Evolutionary conservation across 1,140 invertebrate genomes (phyloP).

Genomic region (Hylaeus anthracinus): DNA sequence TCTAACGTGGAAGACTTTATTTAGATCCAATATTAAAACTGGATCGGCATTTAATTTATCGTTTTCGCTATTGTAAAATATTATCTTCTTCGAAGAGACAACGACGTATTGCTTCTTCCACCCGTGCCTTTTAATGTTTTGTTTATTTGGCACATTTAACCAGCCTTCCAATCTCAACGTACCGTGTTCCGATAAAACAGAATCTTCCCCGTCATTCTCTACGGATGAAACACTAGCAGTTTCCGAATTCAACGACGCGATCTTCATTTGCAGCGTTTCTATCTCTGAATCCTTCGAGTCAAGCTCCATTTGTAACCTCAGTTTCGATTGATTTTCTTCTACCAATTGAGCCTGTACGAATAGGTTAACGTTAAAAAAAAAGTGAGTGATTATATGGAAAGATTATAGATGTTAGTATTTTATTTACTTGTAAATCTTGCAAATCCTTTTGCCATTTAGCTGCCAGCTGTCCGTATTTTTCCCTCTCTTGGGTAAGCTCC

Average conservation of each 20-base stretch:
- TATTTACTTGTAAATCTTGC: constrained; percentile 89
- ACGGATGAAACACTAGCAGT: constrained; percentile 94
- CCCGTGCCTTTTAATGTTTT: constrained; percentile 96
- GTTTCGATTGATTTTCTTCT: constrained; percentile 85
- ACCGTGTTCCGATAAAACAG: constrained; percentile 82
- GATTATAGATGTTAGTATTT: neutral
- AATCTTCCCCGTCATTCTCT: constrained; percentile 91
- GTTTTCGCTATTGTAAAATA: constrained; percentile 97
- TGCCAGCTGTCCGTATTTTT: constrained; percentile 94
- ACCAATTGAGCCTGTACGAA: constrained; percentile 81
- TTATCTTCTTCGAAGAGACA: constrained; percentile 97
- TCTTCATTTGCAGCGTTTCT: constrained; percentile 93
- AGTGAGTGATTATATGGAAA: neutral
- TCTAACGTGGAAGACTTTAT: constrained; percentile 99
- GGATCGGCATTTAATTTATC: constrained; percentile 98
- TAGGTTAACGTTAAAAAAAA: neutral
- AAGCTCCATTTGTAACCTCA: constrained; percentile 95
- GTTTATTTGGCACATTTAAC: constrained; percentile 96
- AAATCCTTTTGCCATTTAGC: constrained; percentile 92
- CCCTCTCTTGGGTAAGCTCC: constrained; percentile 95
- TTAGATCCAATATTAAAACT: constrained; percentile 96
- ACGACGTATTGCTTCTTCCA: constrained; percentile 99
- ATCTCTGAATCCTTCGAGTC: constrained; percentile 98
- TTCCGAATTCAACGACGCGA: constrained; percentile 89
- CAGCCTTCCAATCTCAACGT: constrained; percentile 91